A percentile compares a stretch with the other conserved stretches of the same genome.
These are phyloP conservation scores for Panonychus citri DNA, from an alignment of 1,140 invertebrate species.

Conservation along the genomic window DNA sequence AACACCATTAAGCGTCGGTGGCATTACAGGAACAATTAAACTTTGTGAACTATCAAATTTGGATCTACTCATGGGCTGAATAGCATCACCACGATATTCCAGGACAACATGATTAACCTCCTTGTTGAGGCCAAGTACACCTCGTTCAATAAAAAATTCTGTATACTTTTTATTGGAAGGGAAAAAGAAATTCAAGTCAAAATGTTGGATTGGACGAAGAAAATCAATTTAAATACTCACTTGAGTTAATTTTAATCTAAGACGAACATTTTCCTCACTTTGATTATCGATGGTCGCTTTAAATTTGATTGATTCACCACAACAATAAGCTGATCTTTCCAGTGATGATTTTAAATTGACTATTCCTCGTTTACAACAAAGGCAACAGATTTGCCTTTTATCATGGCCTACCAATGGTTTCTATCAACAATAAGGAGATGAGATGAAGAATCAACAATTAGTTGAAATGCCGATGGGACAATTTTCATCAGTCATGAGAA, in stretches of 20 bases:
- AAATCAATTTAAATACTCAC: constrained; percentile 19
- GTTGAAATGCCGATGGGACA: too few species aligned
- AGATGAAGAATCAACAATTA: too few species aligned
- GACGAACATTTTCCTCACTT: constrained; percentile 39
- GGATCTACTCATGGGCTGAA: constrained; percentile 33
- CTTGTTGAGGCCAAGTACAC: constrained; percentile 48
- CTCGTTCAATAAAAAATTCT: constrained; percentile 53
- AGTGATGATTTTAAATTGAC: constrained; percentile 41
- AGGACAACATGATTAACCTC: constrained; percentile 43
- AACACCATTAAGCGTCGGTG: constrained; percentile 43
- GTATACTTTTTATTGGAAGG: constrained; percentile 32
- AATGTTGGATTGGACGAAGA: too few species aligned
- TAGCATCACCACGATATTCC: constrained; percentile 40
- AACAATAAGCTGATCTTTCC: constrained; percentile 52
- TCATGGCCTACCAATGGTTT: constrained; percentile 45
- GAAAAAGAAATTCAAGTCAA: not conserved
- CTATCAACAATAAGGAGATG: constrained; percentile 23
- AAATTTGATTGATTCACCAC: constrained; percentile 48
- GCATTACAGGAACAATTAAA: constrained; percentile 49
- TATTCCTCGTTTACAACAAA: constrained; percentile 47
- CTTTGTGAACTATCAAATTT: constrained; percentile 38
- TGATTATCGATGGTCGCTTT: constrained; percentile 55
- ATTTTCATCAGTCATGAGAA: too few species aligned
- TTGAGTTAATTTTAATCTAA: constrained; percentile 46
- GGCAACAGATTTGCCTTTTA: constrained; percentile 40